Base-by-base conservation (phyloP, 2,797 vertebrate species). In the Syndactyla subalaris region DNA sequence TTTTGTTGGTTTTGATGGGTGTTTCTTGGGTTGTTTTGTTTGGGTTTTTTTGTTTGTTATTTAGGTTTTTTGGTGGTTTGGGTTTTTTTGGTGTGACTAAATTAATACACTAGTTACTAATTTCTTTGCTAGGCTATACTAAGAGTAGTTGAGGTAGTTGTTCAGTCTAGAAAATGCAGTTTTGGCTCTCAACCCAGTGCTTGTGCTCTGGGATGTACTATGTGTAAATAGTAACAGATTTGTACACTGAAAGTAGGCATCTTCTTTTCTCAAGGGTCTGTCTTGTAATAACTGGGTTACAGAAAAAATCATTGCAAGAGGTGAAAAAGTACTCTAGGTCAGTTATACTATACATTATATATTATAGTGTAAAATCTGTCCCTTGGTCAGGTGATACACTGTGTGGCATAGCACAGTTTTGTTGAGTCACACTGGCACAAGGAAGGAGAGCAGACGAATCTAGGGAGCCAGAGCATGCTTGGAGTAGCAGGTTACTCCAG, bases 371-470 rank as follows among this genome's bases (percentile, higher is more conserved):
- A 58, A 73, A 74, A 81, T 58, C 32, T 75, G 2, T 54, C 29
- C 8, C 15, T 54, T 73, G 30, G 8, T 48, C 12, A 24, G 70
- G 45, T 51, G 85, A 21, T 63, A 20, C 16, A 27, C 23, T 14
- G 43, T 58, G 54, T 57, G 74, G 57, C n/a, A 8, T 27, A 41
- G 46, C 30, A 26, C 34, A 45, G 20, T 45, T 82, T 76, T 23
- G 24, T 48, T 45, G 21, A 71, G 71, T 32, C 29, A 1, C 0
- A 0, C 15, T 36, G 38, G 39, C 0, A 8, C 39, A 26, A 32
- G 39, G 41, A 68, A 51, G 39, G 51, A 41, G 48, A 78, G 49
- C 29, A 10, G 41, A 51, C 65, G 34, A 51, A 51, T 11, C 19
- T 7, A 5, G 8, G 12, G 55, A 85, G n/a, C 49, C 41, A 78